Conservation (phyloP, 1,140 invertebrate species). For the Cydia splendana region DNA sequence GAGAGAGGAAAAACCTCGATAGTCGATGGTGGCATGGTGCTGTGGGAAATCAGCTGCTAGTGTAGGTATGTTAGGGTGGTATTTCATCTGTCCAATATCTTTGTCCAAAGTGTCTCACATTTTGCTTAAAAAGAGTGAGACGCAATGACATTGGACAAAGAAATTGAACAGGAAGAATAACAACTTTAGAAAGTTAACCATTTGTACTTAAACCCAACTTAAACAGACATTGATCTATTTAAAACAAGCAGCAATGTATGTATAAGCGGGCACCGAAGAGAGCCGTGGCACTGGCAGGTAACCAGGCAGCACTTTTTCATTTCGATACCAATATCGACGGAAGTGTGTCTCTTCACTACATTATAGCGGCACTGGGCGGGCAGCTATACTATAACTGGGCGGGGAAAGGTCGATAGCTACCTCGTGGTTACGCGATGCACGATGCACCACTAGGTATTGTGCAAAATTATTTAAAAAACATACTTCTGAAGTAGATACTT, state of each 20-base stretch:
- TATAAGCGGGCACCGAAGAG: not conserved
- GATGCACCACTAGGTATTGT: slow-evolving; percentile 55
- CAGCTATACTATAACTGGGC: slow-evolving; percentile 60
- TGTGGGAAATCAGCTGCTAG: no score
- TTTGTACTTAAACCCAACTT: no score
- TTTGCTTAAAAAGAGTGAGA: no score
- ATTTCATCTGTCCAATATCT: no score
- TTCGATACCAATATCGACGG: slow-evolving; percentile 28
- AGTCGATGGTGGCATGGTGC: not conserved
- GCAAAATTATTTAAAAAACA: not conserved
- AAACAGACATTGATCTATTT: no score
- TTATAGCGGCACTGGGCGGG: slow-evolving; percentile 21
- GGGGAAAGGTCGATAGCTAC: slow-evolving; percentile 73
- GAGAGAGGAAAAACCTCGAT: slow-evolving; percentile 12
- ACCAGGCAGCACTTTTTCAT: not conserved
- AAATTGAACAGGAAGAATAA: no score
- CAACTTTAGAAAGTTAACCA: no score
- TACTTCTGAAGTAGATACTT: not conserved
- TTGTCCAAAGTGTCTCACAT: no score
- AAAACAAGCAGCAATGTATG: no score
- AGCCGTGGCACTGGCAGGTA: not conserved
- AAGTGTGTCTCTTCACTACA: slow-evolving; percentile 49
- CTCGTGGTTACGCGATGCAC: slow-evolving; percentile 68
- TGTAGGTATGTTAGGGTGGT: no score
- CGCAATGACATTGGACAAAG: no score